Evolutionary conservation across 2,888 invertebrate species (phyloP), one percentile per base, ranked within the genome.

Genomic region (Amphipoea oculea): DNA sequence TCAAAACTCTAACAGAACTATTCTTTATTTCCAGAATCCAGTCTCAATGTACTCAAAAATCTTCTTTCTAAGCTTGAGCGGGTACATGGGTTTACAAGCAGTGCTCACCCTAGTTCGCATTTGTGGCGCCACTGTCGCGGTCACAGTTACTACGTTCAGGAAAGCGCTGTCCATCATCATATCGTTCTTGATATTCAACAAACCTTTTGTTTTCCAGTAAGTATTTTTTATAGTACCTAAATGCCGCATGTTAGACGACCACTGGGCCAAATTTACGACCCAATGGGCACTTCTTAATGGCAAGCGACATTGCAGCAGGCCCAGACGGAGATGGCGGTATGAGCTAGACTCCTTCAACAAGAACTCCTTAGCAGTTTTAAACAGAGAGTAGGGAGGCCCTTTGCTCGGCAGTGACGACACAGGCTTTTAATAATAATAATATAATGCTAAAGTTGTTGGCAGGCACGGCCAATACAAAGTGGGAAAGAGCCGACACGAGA

Each of bases 161-260:
- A 99, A 99, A 96, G 99, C 99, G 0, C 97, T 99, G 36, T 99
- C 99, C 5, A 99, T 99, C 78, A 97, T 99, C 57, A 97, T 99
- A 86, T 99, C 99, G 0, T 99, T 99, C 95, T 88, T 99, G 76
- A 98, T 99, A 91, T 99, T 99, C 94, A 98, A 98, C 93, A 99
- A 99, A 95, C 99, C 99, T 5, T 99, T 99, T 92, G 98, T 99
- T 42, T 97, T 98, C 89, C 99, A 99, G 98, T 99, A 97, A 98
- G 98, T 96, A 78, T 54, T 36, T 51, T 57, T 42, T 66, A 29
- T 60, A 48, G 48, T 63, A 29, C 29, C 29, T 29, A 11, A 23
- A 48, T 48, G 12, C 48, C 2, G 45, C 11, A 45, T 45, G 11
- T 45, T 45, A 45, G 45, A 45, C 45, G 11, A 11, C 45, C 45